A percentile compares a stretch with the other conserved stretches of the same genome.
Evolutionary conservation across 1,140 invertebrate genomes (phyloP).

Genomic region (Euura lappo): DNA sequence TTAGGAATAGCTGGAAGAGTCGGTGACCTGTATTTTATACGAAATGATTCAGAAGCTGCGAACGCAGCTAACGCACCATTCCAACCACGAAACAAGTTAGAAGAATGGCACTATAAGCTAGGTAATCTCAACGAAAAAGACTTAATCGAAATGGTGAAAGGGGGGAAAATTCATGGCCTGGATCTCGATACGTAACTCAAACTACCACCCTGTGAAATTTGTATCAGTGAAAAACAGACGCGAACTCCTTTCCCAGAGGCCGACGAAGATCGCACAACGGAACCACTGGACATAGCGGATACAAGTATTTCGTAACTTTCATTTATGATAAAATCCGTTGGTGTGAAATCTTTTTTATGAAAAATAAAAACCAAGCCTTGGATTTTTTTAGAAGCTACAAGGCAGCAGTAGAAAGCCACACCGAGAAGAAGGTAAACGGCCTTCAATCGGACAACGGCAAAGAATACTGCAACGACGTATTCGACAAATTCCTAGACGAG

Average conservation of each 20-base stretch:
- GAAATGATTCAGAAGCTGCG: background rate
- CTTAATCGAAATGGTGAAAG: slow-evolving; percentile 15
- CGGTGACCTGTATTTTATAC: background rate
- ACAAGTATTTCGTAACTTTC: slow-evolving; percentile 39
- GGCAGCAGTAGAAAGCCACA: slow-evolving; percentile 21
- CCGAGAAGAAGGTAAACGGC: slow-evolving; percentile 29
- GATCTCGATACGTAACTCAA: slow-evolving; percentile 10
- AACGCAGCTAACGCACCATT: background rate
- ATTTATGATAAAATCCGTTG: slow-evolving; percentile 37
- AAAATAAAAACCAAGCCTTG: slow-evolving; percentile 22
- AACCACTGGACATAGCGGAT: slow-evolving; percentile 33
- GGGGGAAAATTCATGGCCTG: background rate
- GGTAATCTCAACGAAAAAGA: background rate
- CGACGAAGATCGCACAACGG: background rate
- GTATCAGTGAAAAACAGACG: background rate
- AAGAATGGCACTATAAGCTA: background rate
- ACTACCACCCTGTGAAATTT: slow-evolving; percentile 13
- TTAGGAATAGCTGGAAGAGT: background rate
- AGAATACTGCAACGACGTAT: slow-evolving; percentile 40
- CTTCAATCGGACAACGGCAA: slow-evolving; percentile 35
- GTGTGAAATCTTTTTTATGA: slow-evolving; percentile 35
- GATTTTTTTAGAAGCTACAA: too few species aligned
- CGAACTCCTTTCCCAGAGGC: slow-evolving; percentile 6
- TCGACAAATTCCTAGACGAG: slow-evolving; percentile 29
- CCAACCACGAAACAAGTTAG: background rate